Conservation (phyloP, 2,113 vertebrate genomes). For the Strix uralensis region DNA sequence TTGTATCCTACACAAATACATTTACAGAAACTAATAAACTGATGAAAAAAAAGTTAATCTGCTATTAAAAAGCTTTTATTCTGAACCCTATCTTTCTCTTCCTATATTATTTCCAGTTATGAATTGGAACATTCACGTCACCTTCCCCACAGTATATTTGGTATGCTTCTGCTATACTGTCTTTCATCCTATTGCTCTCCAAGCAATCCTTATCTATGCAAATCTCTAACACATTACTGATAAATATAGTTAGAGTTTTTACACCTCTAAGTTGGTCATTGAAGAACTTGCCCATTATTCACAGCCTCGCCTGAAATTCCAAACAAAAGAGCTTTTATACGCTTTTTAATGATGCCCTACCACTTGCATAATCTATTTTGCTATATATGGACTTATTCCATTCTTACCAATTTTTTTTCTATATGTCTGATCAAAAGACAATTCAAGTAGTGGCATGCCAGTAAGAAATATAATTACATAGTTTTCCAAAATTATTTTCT, state of each 20-base stretch:
- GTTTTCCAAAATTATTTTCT: background rate
- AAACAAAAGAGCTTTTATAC: background rate
- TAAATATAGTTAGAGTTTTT: background rate
- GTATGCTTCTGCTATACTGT: background rate
- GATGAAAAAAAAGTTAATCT: background rate
- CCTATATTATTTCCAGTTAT: background rate
- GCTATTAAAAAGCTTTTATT: background rate
- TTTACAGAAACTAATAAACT: background rate
- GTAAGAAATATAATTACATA: background rate
- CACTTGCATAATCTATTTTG: background rate
- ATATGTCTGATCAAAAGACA: background rate
- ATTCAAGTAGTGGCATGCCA: background rate
- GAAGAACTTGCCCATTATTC: background rate
- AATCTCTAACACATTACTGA: background rate
- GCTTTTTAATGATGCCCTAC: background rate
- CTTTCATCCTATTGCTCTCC: background rate
- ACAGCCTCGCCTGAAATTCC: background rate
- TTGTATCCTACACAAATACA: background rate
- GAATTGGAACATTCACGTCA: background rate
- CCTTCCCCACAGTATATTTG: background rate
- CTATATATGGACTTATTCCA: background rate
- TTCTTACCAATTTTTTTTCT: background rate
- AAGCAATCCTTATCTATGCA: background rate
- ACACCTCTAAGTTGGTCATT: background rate
- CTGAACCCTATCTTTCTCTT: background rate